phyloP scores from a whole-genome alignment of 2,113 vertebrate genomes.

The Martes martes region DNA sequence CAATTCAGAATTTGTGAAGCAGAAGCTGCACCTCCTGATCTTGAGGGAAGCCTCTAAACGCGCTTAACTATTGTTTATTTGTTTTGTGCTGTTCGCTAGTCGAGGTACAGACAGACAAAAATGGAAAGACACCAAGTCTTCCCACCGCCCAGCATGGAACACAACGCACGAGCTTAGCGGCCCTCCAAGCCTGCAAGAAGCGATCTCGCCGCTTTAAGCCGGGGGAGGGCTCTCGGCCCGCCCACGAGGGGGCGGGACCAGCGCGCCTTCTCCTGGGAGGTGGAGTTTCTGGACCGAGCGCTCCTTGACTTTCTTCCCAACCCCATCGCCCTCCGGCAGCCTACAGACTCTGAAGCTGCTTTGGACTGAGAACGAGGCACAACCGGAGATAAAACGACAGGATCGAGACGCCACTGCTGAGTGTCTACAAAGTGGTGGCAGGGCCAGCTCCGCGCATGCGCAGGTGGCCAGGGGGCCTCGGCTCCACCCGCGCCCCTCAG shows the following conservation, averaged over 20 bases:
- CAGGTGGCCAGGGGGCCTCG: rapidly evolving
- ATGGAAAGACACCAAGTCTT: rapidly evolving
- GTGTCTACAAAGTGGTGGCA: not conserved
- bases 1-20: not conserved
- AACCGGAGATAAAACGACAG: not conserved
- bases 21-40: not conserved
- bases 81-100: not conserved
- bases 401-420: not conserved
- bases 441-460: not conserved
- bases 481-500: rapidly evolving
- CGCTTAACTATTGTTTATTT: not conserved
- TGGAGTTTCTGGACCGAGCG: not conserved
- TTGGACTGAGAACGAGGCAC: not conserved
- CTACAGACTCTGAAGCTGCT: not conserved
- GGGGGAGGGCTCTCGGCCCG: rapidly evolving
- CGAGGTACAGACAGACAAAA: not conserved
- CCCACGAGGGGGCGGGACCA: not conserved
- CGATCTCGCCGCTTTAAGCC: slow-evolving; percentile 62
- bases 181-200: rapidly evolving
- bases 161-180: rapidly evolving
- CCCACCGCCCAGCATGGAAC: rapidly evolving
- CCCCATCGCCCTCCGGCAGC: rapidly evolving
- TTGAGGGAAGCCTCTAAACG: not conserved
- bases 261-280: slow-evolving; percentile 17
- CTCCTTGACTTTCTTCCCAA: no score